Conservation (phyloP, 2,797 vertebrate species). For the Enteromius unitaeniatus region DNA sequence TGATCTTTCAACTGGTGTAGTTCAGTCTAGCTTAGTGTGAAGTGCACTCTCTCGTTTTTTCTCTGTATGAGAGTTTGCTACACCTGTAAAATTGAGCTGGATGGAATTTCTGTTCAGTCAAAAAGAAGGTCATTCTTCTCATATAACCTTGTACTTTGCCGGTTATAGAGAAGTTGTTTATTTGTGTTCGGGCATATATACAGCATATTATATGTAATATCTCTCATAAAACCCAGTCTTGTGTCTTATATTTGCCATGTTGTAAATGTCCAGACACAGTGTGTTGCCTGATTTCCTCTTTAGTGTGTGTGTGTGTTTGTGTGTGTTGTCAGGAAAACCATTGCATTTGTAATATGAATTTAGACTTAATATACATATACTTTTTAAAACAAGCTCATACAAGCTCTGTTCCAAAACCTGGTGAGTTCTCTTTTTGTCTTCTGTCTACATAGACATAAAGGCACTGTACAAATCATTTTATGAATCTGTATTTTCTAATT, state of each 20-base stretch:
- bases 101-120: slow-evolving; percentile 2
- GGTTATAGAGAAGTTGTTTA: not conserved
- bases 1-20: not conserved
- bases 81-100: slow-evolving; percentile 6
- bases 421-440: not conserved
- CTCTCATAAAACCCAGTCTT: not conserved
- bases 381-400: not conserved
- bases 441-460: not conserved
- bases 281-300: not conserved
- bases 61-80: slow-evolving; percentile 11
- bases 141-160: slow-evolving; percentile 19
- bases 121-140: slow-evolving; percentile 12
- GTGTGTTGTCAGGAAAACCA: not conserved
- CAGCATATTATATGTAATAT: not conserved
- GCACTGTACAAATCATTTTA: not conserved
- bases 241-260: slow-evolving; percentile 12
- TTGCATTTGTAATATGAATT: not conserved
- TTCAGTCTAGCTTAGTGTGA: not conserved
- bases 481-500: not conserved
- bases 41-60: not conserved
- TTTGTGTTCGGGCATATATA: not conserved
- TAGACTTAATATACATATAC: not conserved
- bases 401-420: slow-evolving; percentile 8
- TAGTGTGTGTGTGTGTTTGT: not conserved
- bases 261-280: not conserved